These are phyloP conservation scores for Enteromius unitaeniatus DNA, from an alignment of 2,797 vertebrate species.

Conservation along the genomic window DNA sequence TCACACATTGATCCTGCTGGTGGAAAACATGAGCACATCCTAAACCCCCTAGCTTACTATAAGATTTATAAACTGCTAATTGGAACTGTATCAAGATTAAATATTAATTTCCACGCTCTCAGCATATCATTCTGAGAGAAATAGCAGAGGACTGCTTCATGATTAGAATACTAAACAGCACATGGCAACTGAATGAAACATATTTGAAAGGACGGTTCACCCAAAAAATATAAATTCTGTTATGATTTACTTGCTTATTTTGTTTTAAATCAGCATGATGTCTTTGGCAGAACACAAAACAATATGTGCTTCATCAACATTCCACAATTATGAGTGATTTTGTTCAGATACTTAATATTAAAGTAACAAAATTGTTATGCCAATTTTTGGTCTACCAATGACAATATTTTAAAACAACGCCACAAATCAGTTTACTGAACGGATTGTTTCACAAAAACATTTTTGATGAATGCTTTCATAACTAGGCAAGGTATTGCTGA, in stretches of 20 bases:
- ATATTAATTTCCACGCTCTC: conserved; percentile 29
- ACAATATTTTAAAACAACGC: neutral
- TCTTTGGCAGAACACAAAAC: neutral
- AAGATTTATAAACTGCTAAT: conserved; percentile 41
- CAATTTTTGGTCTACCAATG: neutral
- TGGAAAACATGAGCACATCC: conserved; percentile 19
- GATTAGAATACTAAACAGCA: conserved; percentile 30
- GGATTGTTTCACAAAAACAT: neutral
- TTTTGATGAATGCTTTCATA: no score
- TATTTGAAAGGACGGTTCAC: neutral
- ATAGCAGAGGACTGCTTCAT: conserved; percentile 16
- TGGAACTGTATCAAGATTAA: conserved; percentile 16
- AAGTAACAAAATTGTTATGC: neutral
- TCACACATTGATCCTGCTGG: conserved; percentile 67
- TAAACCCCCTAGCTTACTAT: neutral
- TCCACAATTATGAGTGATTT: neutral
- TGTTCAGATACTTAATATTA: neutral
- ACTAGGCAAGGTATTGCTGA: neutral
- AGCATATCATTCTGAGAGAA: conserved; percentile 15
- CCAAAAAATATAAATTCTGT: neutral
- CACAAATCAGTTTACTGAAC: neutral
- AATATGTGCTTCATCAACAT: neutral
- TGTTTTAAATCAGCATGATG: neutral
- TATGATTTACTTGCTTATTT: neutral
- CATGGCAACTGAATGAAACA: neutral